Conservation (phyloP, 2,113 vertebrate genomes). For the Megaptera novaeangliae region DNA sequence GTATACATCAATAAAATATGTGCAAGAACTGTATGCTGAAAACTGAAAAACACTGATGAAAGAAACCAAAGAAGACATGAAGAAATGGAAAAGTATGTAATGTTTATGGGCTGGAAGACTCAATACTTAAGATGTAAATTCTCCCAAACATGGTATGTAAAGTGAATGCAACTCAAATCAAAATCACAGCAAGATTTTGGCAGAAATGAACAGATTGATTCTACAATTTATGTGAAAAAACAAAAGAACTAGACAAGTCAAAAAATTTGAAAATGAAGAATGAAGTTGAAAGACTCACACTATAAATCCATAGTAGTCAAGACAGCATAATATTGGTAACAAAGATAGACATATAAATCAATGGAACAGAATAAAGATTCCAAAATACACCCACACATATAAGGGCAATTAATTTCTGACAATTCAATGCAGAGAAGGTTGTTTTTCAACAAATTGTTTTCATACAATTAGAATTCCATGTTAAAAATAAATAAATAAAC, state of each 20-base stretch:
- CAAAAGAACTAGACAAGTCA: background rate
- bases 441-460: background rate
- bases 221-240: background rate
- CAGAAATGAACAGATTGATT: background rate
- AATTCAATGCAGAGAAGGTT: background rate
- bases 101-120: background rate
- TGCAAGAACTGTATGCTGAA: background rate
- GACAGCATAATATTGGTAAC: background rate
- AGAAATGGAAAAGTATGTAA: background rate
- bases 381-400: background rate
- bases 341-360: background rate
- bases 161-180: background rate
- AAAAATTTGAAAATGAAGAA: background rate
- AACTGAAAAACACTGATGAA: background rate
- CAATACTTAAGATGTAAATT: background rate
- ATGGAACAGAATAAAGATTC: background rate
- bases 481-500: background rate
- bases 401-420: background rate
- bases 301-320: background rate
- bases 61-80: background rate
- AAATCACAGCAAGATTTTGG: background rate
- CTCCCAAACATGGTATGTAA: background rate
- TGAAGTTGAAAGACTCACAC: background rate
- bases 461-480: background rate
- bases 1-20: background rate